These are phyloP conservation scores for Macrochelys suwanniensis DNA, from an alignment of 2,797 vertebrate species.

Conservation along the genomic window DNA sequence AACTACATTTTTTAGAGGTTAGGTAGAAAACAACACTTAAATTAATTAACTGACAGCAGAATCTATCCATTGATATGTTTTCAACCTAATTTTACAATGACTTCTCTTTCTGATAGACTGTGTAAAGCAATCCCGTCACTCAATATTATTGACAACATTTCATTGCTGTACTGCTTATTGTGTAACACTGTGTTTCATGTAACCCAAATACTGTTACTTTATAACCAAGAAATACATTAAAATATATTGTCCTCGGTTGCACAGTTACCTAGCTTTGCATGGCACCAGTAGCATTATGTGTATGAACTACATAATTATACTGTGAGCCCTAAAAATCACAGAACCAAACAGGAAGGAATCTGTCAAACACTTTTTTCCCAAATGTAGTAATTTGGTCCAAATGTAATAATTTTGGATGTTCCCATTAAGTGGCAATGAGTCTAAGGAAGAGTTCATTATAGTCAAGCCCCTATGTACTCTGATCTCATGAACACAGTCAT, in stretches of 20 bases:
- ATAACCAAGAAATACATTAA: not conserved
- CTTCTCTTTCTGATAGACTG: not conserved
- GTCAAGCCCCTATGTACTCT: not conserved
- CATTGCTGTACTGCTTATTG: not conserved
- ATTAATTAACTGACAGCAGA: constrained; percentile 10
- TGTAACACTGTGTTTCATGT: not conserved
- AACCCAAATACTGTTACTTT: not conserved
- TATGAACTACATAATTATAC: rapidly evolving
- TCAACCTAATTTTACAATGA: constrained; percentile 32
- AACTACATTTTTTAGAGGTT: not conserved
- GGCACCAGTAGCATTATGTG: rapidly evolving
- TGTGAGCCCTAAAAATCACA: rapidly evolving
- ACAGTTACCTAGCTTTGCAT: rapidly evolving
- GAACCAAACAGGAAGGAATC: not conserved
- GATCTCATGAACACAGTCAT: not conserved
- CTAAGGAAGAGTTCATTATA: not conserved
- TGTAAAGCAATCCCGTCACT: constrained; percentile 52
- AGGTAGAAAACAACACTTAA: not conserved
- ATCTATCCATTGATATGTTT: not conserved
- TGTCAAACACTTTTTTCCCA: not conserved
- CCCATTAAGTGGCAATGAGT: not conserved
- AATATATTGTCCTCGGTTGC: rapidly evolving
- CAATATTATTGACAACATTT: not conserved
- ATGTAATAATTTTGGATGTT: not conserved
- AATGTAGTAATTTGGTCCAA: not conserved